A percentile compares a stretch with the other conserved stretches of the same genome.
These are phyloP conservation scores for Holotrichia oblita DNA, from an alignment of 1,140 invertebrate species.

Conservation along the genomic window DNA sequence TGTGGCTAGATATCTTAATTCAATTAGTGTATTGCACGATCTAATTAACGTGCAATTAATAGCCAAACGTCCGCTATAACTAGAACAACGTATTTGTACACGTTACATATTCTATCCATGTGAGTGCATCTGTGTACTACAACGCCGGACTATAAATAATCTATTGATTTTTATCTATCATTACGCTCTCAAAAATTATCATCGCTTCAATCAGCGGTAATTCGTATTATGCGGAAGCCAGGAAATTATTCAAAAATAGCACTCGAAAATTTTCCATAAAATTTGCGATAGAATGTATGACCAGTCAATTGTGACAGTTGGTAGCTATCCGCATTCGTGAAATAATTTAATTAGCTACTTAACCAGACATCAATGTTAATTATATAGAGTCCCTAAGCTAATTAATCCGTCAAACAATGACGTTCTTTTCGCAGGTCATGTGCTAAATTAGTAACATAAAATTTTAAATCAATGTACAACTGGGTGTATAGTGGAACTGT, in stretches of 20 bases:
- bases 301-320: background rate
- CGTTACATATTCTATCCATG: background rate
- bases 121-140: background rate
- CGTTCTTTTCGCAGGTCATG: no score
- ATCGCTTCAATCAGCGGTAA: slow-evolving; percentile 12
- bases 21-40: background rate
- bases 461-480: no score
- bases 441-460: no score
- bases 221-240: background rate
- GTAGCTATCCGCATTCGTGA: background rate
- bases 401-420: no score
- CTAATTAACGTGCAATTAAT: background rate
- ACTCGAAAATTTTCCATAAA: background rate
- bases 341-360: slow-evolving; percentile 4
- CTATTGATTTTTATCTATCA: background rate
- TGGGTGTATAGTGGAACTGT: no score
- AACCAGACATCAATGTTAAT: background rate
- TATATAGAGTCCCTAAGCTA: background rate
- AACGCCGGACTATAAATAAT: background rate
- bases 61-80: background rate
- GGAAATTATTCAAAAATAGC: slow-evolving; percentile 13
- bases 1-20: no score
- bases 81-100: background rate
- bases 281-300: slow-evolving; percentile 2
- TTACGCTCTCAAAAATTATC: slow-evolving; percentile 4